These are phyloP conservation scores for Anhinga anhinga DNA, from an alignment of 2,113 vertebrate genomes.

Conservation along the genomic window DNA sequence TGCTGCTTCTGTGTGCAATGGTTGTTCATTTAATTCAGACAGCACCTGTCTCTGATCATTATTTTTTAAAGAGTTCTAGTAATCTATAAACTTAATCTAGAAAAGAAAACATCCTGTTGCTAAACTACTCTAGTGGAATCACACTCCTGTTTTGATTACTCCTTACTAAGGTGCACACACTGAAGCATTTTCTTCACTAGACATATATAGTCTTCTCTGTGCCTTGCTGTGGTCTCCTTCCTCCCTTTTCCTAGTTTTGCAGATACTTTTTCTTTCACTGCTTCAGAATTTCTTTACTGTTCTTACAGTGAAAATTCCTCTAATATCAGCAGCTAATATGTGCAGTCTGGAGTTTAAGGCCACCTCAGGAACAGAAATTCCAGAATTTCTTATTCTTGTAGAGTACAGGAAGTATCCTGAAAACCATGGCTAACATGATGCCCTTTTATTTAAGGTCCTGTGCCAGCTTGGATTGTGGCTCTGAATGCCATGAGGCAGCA, in stretches of 20 bases:
- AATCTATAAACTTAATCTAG: conserved; percentile 15
- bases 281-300: background rate
- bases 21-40: conserved; percentile 29
- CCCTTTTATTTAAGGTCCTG: background rate
- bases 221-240: background rate
- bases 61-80: conserved; percentile 19
- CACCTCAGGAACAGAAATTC: background rate
- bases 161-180: background rate
- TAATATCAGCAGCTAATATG: background rate
- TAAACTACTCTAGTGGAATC: background rate
- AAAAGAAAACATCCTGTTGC: background rate
- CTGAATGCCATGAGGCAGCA: background rate
- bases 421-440: background rate
- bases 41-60: conserved; percentile 36
- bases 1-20: background rate
- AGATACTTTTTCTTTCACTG: background rate
- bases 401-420: background rate
- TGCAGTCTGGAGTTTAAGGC: background rate
- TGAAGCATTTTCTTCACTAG: background rate
- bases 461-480: background rate
- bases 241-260: background rate
- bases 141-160: background rate
- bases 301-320: background rate
- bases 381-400: background rate
- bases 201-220: background rate